Percentiles rank a stretch among this genome's conserved stretches.
Evolutionary conservation across 2,797 vertebrate species (phyloP).

Genomic region (Mastacembelus armatus): DNA sequence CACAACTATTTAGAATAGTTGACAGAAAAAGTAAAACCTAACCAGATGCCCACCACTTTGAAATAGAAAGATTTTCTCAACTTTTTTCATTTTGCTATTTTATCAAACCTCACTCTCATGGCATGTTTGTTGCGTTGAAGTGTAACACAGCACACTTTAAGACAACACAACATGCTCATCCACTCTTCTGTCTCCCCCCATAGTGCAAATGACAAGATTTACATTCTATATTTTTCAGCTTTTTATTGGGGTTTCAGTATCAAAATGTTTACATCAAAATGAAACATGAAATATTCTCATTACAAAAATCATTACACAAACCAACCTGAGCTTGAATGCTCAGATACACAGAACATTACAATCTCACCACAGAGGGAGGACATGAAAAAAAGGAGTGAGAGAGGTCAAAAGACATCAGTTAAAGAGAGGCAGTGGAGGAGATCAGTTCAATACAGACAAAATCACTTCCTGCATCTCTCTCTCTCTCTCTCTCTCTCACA

Average conservation of each 20-base stretch:
- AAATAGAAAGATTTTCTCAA: no score
- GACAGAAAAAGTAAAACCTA: no score
- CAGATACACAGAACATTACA: constrained; percentile 41
- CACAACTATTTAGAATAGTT: no score
- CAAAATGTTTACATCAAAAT: constrained; percentile 64
- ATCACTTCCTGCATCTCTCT: constrained; percentile 65
- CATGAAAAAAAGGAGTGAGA: constrained; percentile 21
- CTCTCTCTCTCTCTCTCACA: no score
- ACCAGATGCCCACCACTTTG: no score
- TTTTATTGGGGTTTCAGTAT: constrained; percentile 74
- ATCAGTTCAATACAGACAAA: constrained; percentile 76
- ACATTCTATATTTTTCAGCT: constrained; percentile 37
- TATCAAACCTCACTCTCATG: background rate
- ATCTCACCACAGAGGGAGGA: constrained; percentile 34
- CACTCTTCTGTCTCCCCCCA: background rate
- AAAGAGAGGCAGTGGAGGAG: constrained; percentile 64
- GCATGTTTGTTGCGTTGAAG: background rate
- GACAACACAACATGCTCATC: background rate
- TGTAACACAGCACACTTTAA: background rate
- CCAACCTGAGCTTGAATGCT: constrained; percentile 29
- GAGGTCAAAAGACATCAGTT: constrained; percentile 64
- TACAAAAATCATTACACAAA: constrained; percentile 41
- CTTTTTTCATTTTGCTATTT: background rate
- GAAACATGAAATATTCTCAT: constrained; percentile 46
- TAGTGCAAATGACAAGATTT: constrained; percentile 21